Evolutionary conservation across 2,797 vertebrate genomes (phyloP).

Genomic region (Enteromius radiatus): DNA sequence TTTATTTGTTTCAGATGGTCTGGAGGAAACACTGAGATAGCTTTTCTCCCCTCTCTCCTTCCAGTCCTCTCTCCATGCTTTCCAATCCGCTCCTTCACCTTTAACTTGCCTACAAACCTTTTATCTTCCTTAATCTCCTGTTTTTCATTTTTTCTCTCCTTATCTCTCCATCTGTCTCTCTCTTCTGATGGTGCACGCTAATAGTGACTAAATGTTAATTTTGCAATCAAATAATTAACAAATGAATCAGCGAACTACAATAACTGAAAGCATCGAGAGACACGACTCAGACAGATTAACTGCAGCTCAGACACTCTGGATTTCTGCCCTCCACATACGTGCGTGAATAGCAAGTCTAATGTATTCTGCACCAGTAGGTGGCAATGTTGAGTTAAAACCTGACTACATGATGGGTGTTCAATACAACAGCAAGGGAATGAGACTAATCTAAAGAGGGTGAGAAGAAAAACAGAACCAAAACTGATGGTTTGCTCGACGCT

Average conservation of each 20-base stretch:
- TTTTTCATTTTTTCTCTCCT: conserved; percentile 56
- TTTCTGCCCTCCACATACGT: conserved; percentile 19
- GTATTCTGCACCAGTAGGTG: conserved; percentile 69
- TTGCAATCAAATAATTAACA: conserved; percentile 72
- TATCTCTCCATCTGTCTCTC: conserved; percentile 38
- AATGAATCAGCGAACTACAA: conserved; percentile 73
- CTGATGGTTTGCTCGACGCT: conserved; percentile 5
- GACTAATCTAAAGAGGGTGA: conserved; percentile 18
- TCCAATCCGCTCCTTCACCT: conserved; percentile 25
- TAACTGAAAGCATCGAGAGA: conserved; percentile 70
- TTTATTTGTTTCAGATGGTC: conserved; percentile 57
- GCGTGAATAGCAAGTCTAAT: conserved; percentile 25
- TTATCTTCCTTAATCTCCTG: conserved; percentile 63
- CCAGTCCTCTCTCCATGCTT: conserved; percentile 34
- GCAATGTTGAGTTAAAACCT: conserved; percentile 72
- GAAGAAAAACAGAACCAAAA: conserved; percentile 23
- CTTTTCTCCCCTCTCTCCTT: conserved; percentile 44
- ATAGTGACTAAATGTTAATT: conserved; percentile 43
- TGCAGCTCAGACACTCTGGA: conserved; percentile 33
- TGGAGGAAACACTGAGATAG: conserved; percentile 52
- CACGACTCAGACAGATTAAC: conserved; percentile 59
- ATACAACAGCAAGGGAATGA: conserved; percentile 45
- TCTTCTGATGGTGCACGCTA: conserved; percentile 22
- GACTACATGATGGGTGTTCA: conserved; percentile 27
- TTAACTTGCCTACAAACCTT: conserved; percentile 59